Evolutionary conservation across 2,888 invertebrate species (phyloP), one percentile per base, ranked within the genome.

Genomic region (Tipula unca): DNA sequence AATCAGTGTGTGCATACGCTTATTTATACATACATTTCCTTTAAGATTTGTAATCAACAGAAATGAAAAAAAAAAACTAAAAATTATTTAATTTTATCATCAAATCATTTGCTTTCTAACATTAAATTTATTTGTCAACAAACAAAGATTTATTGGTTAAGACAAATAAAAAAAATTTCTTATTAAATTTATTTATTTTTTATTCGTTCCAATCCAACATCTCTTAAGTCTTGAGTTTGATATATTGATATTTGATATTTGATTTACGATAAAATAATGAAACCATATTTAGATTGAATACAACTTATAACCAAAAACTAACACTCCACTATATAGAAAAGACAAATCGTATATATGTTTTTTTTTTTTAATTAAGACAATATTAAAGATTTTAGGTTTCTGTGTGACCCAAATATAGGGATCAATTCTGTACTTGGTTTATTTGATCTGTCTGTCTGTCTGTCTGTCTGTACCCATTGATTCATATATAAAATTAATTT

Each of bases 31-130:
- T 17, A 39, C 39, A 6, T 17, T 54, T 54, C 6, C 48, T 48
- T 17, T 48, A 48, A 48, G 25, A 69, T 69, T 69, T 25, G 25
- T 25, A 20, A 25, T 69, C 20, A 25, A 69, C 69, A 69, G 17
- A 17, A 54, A 0, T 69, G 25, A 69, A 69, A 25, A 20, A 69
- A 69, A 39, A 10, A 36, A 36, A 36, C 1, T 8, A 36, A 48
- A 25, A 69, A 20, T 17, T 48, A 17, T 54, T 69, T 69, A 69
- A 69, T 20, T 69, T 69, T 69, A 69, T 69, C 69, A 69, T 69
- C 69, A 69, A 69, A 69, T 69, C 69, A 69, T 69, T 69, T 69
- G 69, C 69, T 69, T 69, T 69, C 69, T 69, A 69, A 69, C 69
- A 25, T 69, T 69, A 69, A 69, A 69, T 69, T 25, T 69, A 69